Conservation (phyloP, 2,797 vertebrate genomes). For the Alauda arvensis region DNA sequence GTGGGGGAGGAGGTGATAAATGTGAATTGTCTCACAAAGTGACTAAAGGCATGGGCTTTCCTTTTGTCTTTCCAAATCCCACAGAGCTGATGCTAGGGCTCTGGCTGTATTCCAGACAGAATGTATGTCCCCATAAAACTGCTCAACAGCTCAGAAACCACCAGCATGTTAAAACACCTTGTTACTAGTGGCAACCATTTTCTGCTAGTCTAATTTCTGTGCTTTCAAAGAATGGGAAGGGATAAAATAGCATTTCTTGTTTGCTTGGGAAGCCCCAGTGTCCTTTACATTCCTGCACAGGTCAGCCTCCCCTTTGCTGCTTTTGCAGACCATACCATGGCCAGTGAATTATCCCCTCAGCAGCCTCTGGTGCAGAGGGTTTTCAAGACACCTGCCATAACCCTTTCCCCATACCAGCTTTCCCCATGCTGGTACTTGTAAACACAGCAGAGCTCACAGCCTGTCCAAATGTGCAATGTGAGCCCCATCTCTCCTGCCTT, state of each 20-base stretch:
- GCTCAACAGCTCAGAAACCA: neutral
- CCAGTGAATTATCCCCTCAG: neutral
- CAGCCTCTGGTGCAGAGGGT: neutral
- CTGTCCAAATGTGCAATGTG: neutral
- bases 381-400: neutral
- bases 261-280: neutral
- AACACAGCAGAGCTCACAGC: neutral
- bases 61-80: neutral
- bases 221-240: neutral
- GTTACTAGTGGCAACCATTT: slow-evolving; percentile 48
- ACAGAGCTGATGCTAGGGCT: neutral
- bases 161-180: neutral
- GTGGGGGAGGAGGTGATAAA: neutral
- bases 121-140: neutral
- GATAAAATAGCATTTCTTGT: neutral
- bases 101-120: neutral
- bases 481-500: neutral
- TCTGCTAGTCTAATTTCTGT: slow-evolving; percentile 4
- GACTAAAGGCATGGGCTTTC: neutral
- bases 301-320: neutral
- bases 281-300: neutral
- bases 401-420: no score
- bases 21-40: neutral
- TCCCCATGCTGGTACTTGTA: neutral
- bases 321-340: neutral